Conservation (phyloP, 2,888 invertebrate species). For the Chironomus riparius region DNA sequence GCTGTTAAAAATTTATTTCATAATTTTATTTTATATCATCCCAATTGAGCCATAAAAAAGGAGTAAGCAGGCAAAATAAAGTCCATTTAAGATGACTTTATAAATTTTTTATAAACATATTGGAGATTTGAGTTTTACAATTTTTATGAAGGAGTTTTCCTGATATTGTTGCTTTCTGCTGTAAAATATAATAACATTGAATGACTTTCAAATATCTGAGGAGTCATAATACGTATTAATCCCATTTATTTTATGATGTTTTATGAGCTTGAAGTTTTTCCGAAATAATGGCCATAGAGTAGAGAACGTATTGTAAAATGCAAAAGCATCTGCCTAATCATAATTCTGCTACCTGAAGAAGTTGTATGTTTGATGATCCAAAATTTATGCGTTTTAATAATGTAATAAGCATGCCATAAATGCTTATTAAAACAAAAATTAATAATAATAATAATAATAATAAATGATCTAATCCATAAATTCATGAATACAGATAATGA, state of each 20-base stretch:
- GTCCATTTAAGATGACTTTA: neutral
- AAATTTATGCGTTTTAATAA: neutral
- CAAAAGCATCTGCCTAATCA: neutral
- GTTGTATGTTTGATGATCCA: neutral
- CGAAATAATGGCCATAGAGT: neutral
- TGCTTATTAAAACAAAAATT: too few species aligned
- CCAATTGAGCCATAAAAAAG: constrained; percentile 10
- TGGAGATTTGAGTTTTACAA: neutral
- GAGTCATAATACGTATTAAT: constrained; percentile 25
- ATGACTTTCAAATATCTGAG: constrained; percentile 9
- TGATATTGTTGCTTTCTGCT: neutral
- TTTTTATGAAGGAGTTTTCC: neutral
- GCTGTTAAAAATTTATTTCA: neutral
- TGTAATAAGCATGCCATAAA: too few species aligned
- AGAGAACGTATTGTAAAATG: neutral
- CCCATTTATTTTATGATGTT: constrained; percentile 18
- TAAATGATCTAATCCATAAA: constrained; percentile 16
- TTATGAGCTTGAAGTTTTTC: constrained; percentile 19
- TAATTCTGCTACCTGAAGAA: neutral
- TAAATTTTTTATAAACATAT: neutral
- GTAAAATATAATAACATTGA: neutral
- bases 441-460: too few species aligned
- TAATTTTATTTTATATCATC: constrained; percentile 5
- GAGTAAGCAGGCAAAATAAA: neutral
- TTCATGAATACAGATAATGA: neutral